Evolutionary conservation across 2,888 invertebrate species (phyloP), one percentile per base, ranked within the genome.

Genomic region (Oxyscelio sp.): DNA sequence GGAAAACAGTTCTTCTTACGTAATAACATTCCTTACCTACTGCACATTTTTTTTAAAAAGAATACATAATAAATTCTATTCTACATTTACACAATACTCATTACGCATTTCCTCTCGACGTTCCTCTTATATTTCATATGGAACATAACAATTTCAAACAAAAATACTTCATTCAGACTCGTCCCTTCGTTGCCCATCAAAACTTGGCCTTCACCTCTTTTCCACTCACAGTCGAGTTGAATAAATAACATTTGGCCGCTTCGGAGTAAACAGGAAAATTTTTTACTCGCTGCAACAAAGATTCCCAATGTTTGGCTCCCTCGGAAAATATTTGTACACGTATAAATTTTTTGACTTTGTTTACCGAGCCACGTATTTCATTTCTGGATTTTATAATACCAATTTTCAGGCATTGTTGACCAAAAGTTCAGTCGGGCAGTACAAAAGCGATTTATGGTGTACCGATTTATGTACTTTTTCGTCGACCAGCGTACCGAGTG

Each of bases 181-280:
- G 27, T 27, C 27, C 27, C 27, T 27, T 27, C 27, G 27, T 27
- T 27, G 27, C 27, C 27, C 27, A 68, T 43, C 54, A 27, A 54
- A 68, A 17, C 24, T 22, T 19, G 61, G 43, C 73, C 63, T 74
- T 74, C 73, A 63, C 54, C 73, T 74, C 61, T 73, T 73, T 73
- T 48, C n/a, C 38, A 50, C 43, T 52, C 61, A 43, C 43, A 52
- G 52, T n/a, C 43, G 43, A 63, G 24, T 70, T 31, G 45, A 58
- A 74, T 43, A 63, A 63, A 63, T 11, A 27, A 9, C 19, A 15
- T 9, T 11, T 38, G 6, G 38, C 9, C n/a, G 8, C 40, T 22
- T 54, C 21, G n/a, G 27, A 21, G 24, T 34, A 74, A 61, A 74
- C 63, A 74, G 73, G 71, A 50, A 74, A 63, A 74, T 43, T 43